phyloP scores from a whole-genome alignment of 1,140 invertebrate genomes.

The Nephotettix cincticeps region DNA sequence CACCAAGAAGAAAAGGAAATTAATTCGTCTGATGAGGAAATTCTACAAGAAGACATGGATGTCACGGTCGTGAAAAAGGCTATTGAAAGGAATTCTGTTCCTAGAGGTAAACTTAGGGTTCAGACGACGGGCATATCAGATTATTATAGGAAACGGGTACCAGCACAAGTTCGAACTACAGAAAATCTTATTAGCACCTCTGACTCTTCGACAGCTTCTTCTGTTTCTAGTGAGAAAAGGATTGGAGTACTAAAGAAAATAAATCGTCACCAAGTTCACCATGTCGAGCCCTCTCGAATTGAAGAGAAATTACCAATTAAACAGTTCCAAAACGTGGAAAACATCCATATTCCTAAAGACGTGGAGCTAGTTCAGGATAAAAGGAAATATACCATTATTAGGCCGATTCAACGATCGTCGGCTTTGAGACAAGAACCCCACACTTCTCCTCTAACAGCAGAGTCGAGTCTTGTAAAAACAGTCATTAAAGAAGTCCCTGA shows the following conservation, averaged over 20 bases:
- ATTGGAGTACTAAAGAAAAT: neutral
- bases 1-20: neutral
- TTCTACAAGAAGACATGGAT: slow-evolving; percentile 39
- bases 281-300: neutral
- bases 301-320: neutral
- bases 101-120: slow-evolving; percentile 21
- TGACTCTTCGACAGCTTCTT: slow-evolving; percentile 5
- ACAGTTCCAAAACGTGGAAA: neutral
- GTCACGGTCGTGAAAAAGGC: slow-evolving; percentile 31
- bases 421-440: slow-evolving; percentile 4
- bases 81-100: slow-evolving; percentile 32
- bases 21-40: slow-evolving; percentile 26
- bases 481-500: neutral
- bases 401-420: neutral
- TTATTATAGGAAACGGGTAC: slow-evolving; percentile 20
- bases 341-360: neutral
- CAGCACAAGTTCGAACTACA: neutral
- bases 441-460: neutral
- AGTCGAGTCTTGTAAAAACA: slow-evolving; percentile 1
- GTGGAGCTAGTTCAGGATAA: neutral
- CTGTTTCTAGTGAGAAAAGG: neutral
- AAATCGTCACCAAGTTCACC: slow-evolving; percentile 2
- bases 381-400: neutral
- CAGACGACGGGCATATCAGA: slow-evolving; percentile 19
- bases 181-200: slow-evolving; percentile 15